These are phyloP conservation scores for Diprion similis DNA, from an alignment of 1,140 invertebrate genomes.

Conservation along the genomic window DNA sequence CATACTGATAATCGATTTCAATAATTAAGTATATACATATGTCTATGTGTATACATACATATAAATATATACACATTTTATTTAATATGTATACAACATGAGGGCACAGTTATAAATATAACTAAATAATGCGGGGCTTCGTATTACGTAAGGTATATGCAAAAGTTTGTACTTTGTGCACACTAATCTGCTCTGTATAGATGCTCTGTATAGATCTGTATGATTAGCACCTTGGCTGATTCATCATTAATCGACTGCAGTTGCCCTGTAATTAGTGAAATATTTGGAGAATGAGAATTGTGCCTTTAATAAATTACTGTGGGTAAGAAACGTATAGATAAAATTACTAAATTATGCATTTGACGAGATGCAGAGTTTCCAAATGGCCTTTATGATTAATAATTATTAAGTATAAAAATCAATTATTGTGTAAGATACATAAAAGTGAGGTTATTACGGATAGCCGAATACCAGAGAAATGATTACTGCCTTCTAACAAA, in stretches of 20 bases:
- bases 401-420: neutral
- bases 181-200: too few relatives aligned
- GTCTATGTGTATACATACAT: neutral
- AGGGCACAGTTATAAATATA: conserved; percentile 17
- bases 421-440: neutral
- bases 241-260: too few relatives aligned
- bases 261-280: conserved; percentile 3
- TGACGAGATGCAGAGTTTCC: conserved; percentile 35
- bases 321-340: conserved; percentile 30
- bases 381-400: conserved; percentile 32
- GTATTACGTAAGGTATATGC: neutral
- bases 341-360: conserved; percentile 40
- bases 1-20: conserved; percentile 39
- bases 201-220: too few relatives aligned
- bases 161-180: too few relatives aligned
- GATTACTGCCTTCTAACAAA: conserved; percentile 5
- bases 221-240: too few relatives aligned
- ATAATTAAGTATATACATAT: conserved; percentile 32
- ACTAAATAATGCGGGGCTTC: neutral
- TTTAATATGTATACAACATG: conserved; percentile 30
- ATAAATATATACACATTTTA: conserved; percentile 37
- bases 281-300: conserved; percentile 28
- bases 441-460: neutral
- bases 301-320: conserved; percentile 40
- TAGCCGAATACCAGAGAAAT: neutral